Evolutionary conservation across 2,888 invertebrate species (phyloP).

Genomic region (Actias luna): DNA sequence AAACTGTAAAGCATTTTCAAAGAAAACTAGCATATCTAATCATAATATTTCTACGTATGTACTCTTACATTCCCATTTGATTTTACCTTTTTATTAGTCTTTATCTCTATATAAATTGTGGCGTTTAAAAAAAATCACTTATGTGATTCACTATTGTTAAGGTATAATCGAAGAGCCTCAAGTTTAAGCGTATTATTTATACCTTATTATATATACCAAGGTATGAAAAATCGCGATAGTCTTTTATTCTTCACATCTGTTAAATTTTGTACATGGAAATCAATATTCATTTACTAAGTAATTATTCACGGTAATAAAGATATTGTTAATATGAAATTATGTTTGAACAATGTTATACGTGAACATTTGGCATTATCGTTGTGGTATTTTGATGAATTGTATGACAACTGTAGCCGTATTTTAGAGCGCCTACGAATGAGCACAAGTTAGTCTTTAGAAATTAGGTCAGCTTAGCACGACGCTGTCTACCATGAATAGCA

Average conservation of each 20-base stretch:
- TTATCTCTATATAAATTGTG: not conserved
- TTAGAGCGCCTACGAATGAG: slow-evolving; percentile 55
- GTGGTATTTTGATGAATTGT: slow-evolving; percentile 22
- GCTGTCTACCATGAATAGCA: slow-evolving; percentile 30
- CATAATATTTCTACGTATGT: not conserved
- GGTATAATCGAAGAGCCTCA: not conserved
- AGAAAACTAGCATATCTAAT: not conserved
- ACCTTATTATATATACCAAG: too few relatives aligned
- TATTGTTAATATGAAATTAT: not conserved
- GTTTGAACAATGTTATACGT: not conserved
- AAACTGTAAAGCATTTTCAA: slow-evolving; percentile 7
- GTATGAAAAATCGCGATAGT: not conserved
- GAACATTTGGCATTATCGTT: not conserved
- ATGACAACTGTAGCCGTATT: slow-evolving; percentile 34
- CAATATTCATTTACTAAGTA: not conserved
- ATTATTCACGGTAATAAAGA: not conserved
- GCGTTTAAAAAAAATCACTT: not conserved
- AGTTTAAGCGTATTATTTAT: not conserved
- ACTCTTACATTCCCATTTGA: not conserved
- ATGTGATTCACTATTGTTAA: too few relatives aligned
- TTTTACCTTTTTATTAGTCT: not conserved
- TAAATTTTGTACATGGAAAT: too few relatives aligned
- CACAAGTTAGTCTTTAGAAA: slow-evolving; percentile 68
- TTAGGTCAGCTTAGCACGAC: slow-evolving; percentile 63
- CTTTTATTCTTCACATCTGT: not conserved